Evolutionary conservation across 2,888 invertebrate species (phyloP), one percentile per base, ranked within the genome.

Genomic region (Zygogramma bicolorata): DNA sequence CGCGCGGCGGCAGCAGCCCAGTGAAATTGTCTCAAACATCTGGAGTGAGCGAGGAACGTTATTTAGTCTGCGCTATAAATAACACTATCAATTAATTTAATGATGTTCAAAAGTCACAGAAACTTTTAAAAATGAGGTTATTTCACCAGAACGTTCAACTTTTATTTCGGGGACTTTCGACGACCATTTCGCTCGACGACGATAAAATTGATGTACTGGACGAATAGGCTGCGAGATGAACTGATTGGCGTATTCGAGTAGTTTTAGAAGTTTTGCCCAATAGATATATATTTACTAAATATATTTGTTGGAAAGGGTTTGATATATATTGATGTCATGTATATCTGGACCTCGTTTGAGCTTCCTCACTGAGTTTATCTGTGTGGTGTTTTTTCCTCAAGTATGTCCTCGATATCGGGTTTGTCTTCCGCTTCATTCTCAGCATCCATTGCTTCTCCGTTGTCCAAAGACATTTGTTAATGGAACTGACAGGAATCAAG

Each of bases 51-150:
- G 74, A 65, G 71, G 75, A 73, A 74, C 75, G 81, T 84, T 84
- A 85, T 85, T 85, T 85, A 85, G 84, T 85, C 84, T 85, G 83
- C 78, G 83, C 84, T 85, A 85, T 84, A 85, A 85, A 85, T 85
- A 85, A 79, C 81, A 83, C 83, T 84, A 84, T 84, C 83, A 84
- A 84, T 85, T 84, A 84, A 84, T 84, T 83, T 83, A 83, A 84
- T 83, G 83, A 85, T 84, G 82, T 82, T 82, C 83, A 81, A 83
- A 84, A 84, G 83, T 83, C 82, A 79, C 81, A 82, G 81, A 80
- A 82, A 80, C 79, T 81, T 81, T 82, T 80, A 80, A 81, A 82
- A 83, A 83, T 83, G 82, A 83, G 82, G 82, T 83, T 83, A 82
- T 82, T 82, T 81, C 80, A 80, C 81, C 80, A 77, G 82, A 82